These are phyloP conservation scores for Drosophila recens DNA, from an alignment of 2,888 invertebrate species.

Conservation along the genomic window DNA sequence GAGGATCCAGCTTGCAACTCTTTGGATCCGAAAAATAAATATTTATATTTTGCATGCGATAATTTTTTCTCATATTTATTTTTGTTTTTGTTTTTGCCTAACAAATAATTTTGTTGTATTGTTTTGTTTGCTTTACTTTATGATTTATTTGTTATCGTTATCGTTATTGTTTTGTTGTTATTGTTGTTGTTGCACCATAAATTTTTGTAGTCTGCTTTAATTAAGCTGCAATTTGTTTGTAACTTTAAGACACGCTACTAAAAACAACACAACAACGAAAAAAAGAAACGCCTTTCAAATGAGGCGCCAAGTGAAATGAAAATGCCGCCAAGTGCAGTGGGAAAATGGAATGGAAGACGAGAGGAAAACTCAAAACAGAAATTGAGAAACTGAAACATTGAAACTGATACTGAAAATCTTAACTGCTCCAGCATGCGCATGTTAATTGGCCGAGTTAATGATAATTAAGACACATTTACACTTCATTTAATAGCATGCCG, in stretches of 20 bases:
- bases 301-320: slow-evolving; percentile 45
- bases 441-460: slow-evolving; percentile 67
- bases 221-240: slow-evolving; percentile 51
- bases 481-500: slow-evolving; percentile 62
- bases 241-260: slow-evolving; percentile 57
- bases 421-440: slow-evolving; percentile 68
- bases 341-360: slow-evolving; percentile 10
- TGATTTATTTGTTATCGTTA: slow-evolving; percentile 25
- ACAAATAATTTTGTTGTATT: slow-evolving; percentile 27
- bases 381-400: background rate
- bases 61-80: background rate
- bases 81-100: slow-evolving; percentile 9
- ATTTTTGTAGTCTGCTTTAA: slow-evolving; percentile 56
- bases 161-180: slow-evolving; percentile 17
- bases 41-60: slow-evolving; percentile 32
- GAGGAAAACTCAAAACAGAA: slow-evolving; percentile 7
- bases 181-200: slow-evolving; percentile 53
- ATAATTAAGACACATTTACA: slow-evolving; percentile 70
- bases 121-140: slow-evolving; percentile 30
- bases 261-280: slow-evolving; percentile 29
- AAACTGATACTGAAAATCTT: slow-evolving; percentile 22
- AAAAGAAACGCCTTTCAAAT: slow-evolving; percentile 29
- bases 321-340: slow-evolving; percentile 42
- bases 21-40: slow-evolving; percentile 20
- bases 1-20: slow-evolving; percentile 38